phyloP scores from a whole-genome alignment of 1,140 invertebrate species.

The Lethrus apterus region DNA sequence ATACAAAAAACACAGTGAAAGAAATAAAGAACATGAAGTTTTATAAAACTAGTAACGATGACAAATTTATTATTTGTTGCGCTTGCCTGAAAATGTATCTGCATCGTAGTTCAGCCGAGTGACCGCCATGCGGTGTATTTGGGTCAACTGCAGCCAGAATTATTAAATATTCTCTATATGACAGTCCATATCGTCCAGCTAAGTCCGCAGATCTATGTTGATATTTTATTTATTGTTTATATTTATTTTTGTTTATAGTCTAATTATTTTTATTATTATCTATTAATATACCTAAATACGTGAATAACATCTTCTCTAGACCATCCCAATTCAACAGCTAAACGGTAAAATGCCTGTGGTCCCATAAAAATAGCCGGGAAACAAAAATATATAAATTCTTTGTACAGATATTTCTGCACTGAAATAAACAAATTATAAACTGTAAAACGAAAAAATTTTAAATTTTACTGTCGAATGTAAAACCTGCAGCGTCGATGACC shows the following conservation, averaged over 20 bases:
- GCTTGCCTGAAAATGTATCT: conserved; percentile 44
- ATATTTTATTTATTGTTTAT: not conserved
- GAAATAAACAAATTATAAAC: conserved; percentile 15
- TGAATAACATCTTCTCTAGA: conserved; percentile 33
- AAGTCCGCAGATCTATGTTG: conserved; percentile 42
- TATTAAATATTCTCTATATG: conserved; percentile 42
- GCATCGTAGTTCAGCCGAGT: conserved; percentile 41
- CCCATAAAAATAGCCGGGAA: conserved; percentile 44
- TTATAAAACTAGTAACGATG: too few species aligned
- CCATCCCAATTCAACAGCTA: conserved; percentile 43
- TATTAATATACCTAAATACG: conserved; percentile 33
- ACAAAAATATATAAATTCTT: conserved; percentile 39
- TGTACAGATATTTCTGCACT: conserved; percentile 40
- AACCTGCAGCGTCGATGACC: conserved; percentile 26
- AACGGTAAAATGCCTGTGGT: conserved; percentile 37
- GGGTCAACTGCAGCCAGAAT: conserved; percentile 43
- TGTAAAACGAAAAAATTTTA: conserved; percentile 3
- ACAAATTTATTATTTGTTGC: not conserved
- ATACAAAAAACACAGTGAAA: too few species aligned
- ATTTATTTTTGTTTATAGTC: not conserved
- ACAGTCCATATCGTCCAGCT: conserved; percentile 39
- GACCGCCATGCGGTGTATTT: conserved; percentile 38
- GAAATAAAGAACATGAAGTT: too few species aligned
- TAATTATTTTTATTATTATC: not conserved
- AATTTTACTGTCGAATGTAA: conserved; percentile 17